Evolutionary conservation across 2,797 vertebrate genomes (phyloP), one percentile per base, ranked within the genome.

Genomic region (Diceros bicornis): DNA sequence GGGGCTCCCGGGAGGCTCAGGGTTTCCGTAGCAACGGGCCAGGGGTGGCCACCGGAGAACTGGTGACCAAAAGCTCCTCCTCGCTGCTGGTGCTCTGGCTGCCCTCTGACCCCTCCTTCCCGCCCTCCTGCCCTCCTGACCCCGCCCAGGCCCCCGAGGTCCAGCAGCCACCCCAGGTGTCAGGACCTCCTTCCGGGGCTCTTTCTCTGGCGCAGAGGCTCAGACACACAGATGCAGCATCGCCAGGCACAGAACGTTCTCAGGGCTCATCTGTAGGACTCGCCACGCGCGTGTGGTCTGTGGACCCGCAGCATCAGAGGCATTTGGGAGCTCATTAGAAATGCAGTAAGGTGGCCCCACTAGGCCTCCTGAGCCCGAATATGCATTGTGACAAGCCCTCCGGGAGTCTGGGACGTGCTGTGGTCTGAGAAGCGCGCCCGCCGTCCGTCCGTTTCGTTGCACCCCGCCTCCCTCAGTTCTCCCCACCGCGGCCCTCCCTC

Each of bases 201-300:
- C 41, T 72, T 34, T 25, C 61, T 34, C 59, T 20, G 12, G 61
- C 59, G 29, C 18, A 44, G 81, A 55, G n/a, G 41, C 32, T 8
- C 2, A 0, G 25, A 21, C 52, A 8, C 68, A 32, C 71, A 11
- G 29, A 14, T 20, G 11, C 0, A 0, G 47, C 16, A 8, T 27
- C 71, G 11, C 78, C 84, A 25, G 8, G 27, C 29, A 27, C 50
- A 44, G 61, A 62, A 66, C 34, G 29, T 41, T 50, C 34, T 27
- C 16, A 14, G 29, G 71, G 21, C 71, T 57, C 2, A 2, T 85
- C 71, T 27, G 4, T 6, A 50, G 81, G 34, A 57, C 59, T 8
- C 0, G 1, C 32, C 13, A 9, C 37, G 7, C 14, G 11, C 27
- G 11, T 37, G 44, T 47, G 37, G 41, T 21, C 68, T 68, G n/a